Conservation (phyloP, 2,797 vertebrate species). For the Lepus oiostolus region DNA sequence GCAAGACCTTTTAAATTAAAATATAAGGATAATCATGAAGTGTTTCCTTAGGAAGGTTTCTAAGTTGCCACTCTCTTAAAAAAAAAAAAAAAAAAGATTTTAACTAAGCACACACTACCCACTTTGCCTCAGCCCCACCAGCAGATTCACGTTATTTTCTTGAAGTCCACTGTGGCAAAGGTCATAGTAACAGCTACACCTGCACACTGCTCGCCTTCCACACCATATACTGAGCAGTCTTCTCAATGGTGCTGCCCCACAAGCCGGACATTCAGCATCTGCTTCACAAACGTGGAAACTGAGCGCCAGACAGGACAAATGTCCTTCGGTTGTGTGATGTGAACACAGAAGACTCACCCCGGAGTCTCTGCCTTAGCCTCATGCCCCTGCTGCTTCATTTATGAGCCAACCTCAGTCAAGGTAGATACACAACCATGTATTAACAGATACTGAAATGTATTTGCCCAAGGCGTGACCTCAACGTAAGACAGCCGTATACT, state of each 20-base stretch:
- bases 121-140: not conserved
- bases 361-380: too few species aligned
- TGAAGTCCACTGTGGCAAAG: not conserved
- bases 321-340: accelerated
- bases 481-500: not conserved
- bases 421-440: not conserved
- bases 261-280: not conserved
- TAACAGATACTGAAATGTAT: not conserved
- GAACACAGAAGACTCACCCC: not conserved
- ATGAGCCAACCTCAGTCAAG: not conserved
- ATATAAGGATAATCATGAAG: not conserved
- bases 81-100: not conserved
- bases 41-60: not conserved
- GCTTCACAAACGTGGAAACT: not conserved
- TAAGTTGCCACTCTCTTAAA: not conserved
- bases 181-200: not conserved
- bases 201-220: accelerated
- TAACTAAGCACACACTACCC: not conserved
- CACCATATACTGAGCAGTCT: not conserved
- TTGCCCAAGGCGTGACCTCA: not conserved
- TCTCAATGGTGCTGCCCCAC: too few species aligned
- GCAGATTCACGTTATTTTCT: not conserved
- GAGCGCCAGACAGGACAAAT: not conserved
- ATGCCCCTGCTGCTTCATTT: too few species aligned
- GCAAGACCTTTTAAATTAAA: not conserved